Percentiles rank a stretch among this genome's conserved stretches.
Conservation (phyloP, 2,113 vertebrate species). For the Albula goreensis region DNA sequence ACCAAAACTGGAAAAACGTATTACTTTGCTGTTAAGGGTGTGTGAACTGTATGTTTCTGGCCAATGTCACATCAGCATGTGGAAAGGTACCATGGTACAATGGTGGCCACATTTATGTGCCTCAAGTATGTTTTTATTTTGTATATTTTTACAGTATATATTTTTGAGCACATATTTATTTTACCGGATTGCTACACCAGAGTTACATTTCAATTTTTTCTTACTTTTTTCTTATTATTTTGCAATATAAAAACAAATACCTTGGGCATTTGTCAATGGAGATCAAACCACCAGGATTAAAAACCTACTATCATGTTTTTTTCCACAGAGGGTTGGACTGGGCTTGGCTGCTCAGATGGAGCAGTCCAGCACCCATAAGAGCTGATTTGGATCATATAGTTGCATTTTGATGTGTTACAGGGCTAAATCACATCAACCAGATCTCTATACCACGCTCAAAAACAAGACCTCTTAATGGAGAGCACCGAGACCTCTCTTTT, state of each 20-base stretch:
- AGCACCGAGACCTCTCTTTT: background rate
- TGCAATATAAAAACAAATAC: background rate
- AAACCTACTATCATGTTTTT: background rate
- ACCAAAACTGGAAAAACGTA: no score
- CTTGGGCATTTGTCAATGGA: background rate
- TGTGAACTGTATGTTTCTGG: no score
- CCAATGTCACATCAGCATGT: no score
- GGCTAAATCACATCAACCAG: background rate
- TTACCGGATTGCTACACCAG: background rate
- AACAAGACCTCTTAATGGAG: background rate
- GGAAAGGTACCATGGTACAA: no score
- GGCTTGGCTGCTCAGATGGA: background rate
- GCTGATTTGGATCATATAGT: background rate
- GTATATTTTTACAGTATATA: no score
- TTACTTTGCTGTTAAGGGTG: no score
- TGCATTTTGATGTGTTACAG: background rate
- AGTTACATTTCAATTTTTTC: background rate
- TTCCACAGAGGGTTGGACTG: background rate
- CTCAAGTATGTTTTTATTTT: no score
- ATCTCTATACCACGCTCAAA: background rate
- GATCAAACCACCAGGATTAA: background rate
- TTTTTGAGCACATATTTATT: background rate
- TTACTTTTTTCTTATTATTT: background rate
- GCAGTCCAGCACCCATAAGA: background rate
- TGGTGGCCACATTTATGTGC: no score